phyloP scores from a whole-genome alignment of 2,113 vertebrate species.

The Pteropus alecto region DNA sequence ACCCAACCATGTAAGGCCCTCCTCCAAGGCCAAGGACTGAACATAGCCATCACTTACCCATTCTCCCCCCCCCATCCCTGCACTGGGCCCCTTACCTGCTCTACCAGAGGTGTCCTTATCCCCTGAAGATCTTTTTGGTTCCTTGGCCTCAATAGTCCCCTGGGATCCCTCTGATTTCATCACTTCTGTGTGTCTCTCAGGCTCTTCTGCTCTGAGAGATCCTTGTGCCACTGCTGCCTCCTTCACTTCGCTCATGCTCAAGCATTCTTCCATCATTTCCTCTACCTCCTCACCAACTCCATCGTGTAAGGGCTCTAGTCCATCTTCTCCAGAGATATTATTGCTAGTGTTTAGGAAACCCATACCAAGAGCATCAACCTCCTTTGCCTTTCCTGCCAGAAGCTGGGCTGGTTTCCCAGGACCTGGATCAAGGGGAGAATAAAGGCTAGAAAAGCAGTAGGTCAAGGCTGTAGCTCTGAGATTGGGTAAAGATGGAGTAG shows the following conservation, averaged over 20 bases:
- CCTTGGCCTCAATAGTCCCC: neutral
- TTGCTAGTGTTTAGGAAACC: neutral
- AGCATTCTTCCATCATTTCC: neutral
- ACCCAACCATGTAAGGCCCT: neutral
- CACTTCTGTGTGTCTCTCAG: neutral
- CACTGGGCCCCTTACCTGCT: constrained; percentile 14
- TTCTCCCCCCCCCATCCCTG: neutral
- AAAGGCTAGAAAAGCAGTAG: neutral
- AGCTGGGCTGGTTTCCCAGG: neutral
- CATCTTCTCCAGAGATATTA: neutral
- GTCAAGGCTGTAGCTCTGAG: neutral
- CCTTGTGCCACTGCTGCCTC: neutral
- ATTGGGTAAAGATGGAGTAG: neutral
- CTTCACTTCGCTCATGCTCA: neutral
- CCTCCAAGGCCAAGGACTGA: neutral
- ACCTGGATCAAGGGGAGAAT: constrained; percentile 12
- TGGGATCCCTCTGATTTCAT: neutral
- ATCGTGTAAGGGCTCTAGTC: neutral
- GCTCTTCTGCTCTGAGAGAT: neutral
- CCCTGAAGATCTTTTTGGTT: constrained; percentile 23
- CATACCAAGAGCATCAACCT: neutral
- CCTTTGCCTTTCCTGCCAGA: neutral
- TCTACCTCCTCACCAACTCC: neutral
- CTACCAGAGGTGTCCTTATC: neutral
- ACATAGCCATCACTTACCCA: neutral